Conservation (phyloP, 2,888 invertebrate genomes). For the Drosophila mettleri region DNA sequence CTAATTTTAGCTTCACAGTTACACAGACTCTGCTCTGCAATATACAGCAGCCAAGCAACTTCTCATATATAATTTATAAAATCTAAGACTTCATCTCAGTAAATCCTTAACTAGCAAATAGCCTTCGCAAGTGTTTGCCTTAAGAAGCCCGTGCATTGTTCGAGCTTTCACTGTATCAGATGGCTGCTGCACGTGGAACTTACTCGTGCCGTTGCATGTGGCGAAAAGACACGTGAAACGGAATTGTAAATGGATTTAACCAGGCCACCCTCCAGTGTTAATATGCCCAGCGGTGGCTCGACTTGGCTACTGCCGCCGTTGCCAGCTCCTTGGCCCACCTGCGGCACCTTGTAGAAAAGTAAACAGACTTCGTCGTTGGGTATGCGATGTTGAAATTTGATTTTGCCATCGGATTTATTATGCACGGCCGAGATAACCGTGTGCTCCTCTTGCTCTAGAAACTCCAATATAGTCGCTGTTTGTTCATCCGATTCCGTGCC, state of each 20-base stretch:
- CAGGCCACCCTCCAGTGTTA: constrained; percentile 85
- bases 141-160: neutral
- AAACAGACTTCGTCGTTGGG: constrained; percentile 84
- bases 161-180: constrained; percentile 15
- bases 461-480: constrained; percentile 85
- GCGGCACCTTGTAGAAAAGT: constrained; percentile 85
- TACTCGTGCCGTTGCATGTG: constrained; percentile 83
- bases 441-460: constrained; percentile 85
- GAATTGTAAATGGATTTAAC: constrained; percentile 86
- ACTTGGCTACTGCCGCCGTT: constrained; percentile 8
- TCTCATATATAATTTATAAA: too few relatives aligned
- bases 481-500: constrained; percentile 79
- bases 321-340: constrained; percentile 66
- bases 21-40: too few relatives aligned
- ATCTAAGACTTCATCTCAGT: neutral
- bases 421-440: constrained; percentile 85
- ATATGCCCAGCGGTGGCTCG: constrained; percentile 84
- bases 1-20: too few relatives aligned
- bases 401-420: constrained; percentile 84
- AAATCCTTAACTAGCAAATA: too few relatives aligned
- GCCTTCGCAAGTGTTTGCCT: too few relatives aligned
- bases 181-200: constrained; percentile 47
- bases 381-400: constrained; percentile 85
- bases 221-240: constrained; percentile 85
- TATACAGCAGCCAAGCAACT: too few relatives aligned